Evolutionary conservation across 1,140 invertebrate species (phyloP).

Genomic region (Pinna nobilis): DNA sequence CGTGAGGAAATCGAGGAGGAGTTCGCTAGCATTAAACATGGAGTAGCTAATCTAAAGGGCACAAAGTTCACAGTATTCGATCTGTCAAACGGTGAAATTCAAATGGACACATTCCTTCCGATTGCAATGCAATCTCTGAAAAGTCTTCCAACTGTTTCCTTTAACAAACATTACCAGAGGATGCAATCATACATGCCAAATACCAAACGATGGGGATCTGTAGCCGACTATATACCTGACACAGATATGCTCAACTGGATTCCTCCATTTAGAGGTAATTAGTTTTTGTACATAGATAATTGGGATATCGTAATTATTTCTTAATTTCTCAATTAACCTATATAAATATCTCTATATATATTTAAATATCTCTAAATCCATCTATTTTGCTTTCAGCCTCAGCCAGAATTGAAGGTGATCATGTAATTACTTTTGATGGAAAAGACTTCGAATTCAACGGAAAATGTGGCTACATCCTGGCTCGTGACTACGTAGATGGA

Average conservation of each 20-base stretch:
- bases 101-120: conserved; percentile 89
- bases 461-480: conserved; percentile 87
- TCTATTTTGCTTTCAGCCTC: conserved; percentile 61
- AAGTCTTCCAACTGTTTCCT: conserved; percentile 74
- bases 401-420: conserved; percentile 83
- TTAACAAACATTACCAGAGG: neutral
- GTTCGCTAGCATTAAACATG: conserved; percentile 33
- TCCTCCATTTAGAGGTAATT: conserved; percentile 54
- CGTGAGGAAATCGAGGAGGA: conserved; percentile 43
- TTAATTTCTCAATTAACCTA: no score
- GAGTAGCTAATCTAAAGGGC: conserved; percentile 39
- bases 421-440: conserved; percentile 90
- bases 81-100: conserved; percentile 84
- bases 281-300: neutral
- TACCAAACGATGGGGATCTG: conserved; percentile 2
- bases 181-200: conserved; percentile 1
- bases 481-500: conserved; percentile 83
- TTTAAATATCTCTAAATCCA: no score
- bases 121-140: conserved; percentile 93
- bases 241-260: conserved; percentile 44
- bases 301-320: neutral
- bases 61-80: conserved; percentile 82
- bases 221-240: conserved; percentile 32
- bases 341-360: no score
- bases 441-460: conserved; percentile 86